A percentile compares a stretch with the other conserved stretches of the same genome.
phyloP scores from a whole-genome alignment of 2,888 invertebrate species.

The Hetaerina titia region DNA sequence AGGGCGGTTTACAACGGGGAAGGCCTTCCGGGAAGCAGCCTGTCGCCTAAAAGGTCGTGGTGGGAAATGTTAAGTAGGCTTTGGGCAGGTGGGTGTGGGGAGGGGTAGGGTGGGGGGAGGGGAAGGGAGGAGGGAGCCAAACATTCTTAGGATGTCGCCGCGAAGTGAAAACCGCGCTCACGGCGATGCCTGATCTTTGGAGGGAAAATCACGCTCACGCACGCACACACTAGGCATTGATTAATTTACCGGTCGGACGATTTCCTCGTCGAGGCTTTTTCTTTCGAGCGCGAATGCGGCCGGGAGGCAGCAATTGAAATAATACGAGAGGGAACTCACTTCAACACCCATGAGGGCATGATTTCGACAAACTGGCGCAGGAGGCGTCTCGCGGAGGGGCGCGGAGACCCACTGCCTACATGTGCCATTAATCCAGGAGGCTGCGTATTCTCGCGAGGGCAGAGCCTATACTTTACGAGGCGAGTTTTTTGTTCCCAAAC shows the following conservation, averaged over 20 bases:
- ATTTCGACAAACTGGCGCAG: not conserved
- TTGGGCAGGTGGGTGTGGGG: too few relatives aligned
- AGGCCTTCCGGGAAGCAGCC: too few relatives aligned
- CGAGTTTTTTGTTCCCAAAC: too few relatives aligned
- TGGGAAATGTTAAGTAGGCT: too few relatives aligned
- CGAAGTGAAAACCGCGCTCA: not conserved
- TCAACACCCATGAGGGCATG: not conserved
- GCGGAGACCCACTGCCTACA: too few relatives aligned
- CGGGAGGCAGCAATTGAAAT: not conserved
- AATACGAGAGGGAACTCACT: not conserved
- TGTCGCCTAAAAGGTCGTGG: too few relatives aligned
- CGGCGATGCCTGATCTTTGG: not conserved
- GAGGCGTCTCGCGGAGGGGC: not conserved
- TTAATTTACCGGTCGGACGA: not conserved
- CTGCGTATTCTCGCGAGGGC: too few relatives aligned
- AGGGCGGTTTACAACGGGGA: too few relatives aligned
- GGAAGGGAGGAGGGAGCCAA: not conserved
- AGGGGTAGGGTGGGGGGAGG: too few relatives aligned
- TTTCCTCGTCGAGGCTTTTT: not conserved
- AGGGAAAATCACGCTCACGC: not conserved
- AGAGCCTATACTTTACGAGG: too few relatives aligned
- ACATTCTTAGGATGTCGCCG: not conserved
- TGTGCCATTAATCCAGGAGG: too few relatives aligned
- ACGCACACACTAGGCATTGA: not conserved
- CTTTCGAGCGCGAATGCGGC: not conserved